A percentile compares a stretch with the other conserved stretches of the same genome.
Evolutionary conservation across 2,888 invertebrate genomes (phyloP).

Genomic region (Xanthia togata): DNA sequence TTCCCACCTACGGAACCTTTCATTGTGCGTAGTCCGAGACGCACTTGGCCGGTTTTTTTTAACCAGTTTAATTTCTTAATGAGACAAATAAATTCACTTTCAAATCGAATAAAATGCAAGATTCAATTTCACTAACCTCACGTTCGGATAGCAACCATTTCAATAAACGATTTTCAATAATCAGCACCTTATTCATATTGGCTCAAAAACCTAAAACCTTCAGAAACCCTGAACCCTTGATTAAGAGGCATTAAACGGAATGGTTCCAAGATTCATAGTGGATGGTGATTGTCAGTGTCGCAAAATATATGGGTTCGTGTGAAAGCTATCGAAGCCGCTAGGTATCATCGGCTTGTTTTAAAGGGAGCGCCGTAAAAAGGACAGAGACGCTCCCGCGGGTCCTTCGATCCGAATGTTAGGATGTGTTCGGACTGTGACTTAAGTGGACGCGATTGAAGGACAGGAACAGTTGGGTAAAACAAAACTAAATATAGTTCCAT

Average conservation of each 20-base stretch:
- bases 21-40: no score
- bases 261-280: constrained; percentile 56
- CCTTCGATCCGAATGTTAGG: constrained; percentile 52
- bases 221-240: constrained; percentile 47
- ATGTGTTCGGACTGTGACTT: constrained; percentile 16
- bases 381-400: constrained; percentile 68
- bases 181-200: constrained; percentile 32
- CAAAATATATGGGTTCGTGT: constrained; percentile 62
- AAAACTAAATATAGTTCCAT: not conserved
- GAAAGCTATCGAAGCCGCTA: constrained; percentile 60
- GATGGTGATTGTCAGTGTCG: constrained; percentile 62
- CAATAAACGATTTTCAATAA: constrained; percentile 1
- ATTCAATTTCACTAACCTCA: not conserved
- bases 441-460: constrained; percentile 16
- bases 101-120: not conserved
- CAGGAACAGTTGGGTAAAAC: not conserved
- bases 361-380: constrained; percentile 73
- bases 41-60: no score
- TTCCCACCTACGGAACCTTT: no score
- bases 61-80: no score
- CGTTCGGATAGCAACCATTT: not conserved
- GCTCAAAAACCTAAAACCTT: constrained; percentile 10
- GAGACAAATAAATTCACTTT: not conserved
- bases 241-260: constrained; percentile 58
- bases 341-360: constrained; percentile 73